Base-by-base conservation (phyloP, 2,888 invertebrate genomes). In the Myopa tessellatipennis region DNA sequence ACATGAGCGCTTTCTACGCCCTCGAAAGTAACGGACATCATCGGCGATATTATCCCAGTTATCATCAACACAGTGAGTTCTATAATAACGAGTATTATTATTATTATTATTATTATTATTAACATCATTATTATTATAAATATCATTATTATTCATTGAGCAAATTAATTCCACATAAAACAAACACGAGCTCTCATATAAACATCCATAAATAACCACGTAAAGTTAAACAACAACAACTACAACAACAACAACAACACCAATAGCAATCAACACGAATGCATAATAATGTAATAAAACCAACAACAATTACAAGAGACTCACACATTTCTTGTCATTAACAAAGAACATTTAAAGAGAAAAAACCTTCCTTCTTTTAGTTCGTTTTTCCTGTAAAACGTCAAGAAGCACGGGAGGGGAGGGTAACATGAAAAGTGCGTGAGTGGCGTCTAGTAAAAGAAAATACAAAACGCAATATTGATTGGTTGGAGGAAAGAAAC, bases 1-100 rank as follows among this genome's bases (percentile, higher is more conserved):
- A 90, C 80, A 90, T 90, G 90, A 89, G 90, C 76, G 90, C 90
- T 55, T 90, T 90, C 84, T 90, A 90, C 84, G 89, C 90, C 68
- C 82, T 90, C 50, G 90, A 90, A 83, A 89, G 88, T 83, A 87
- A 88, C 81, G 87, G 89, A 79, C 90, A 90, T 84, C 89, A 90
- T 81, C 85, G 90, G 81, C 84, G 90, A 83, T 89, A 89, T 83
- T 90, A 90, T 85, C 88, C 89, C 82, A 88, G 90, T 83, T 90
- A 90, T 85, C 89, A 89, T 84, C 87, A 87, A 82, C 87, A 87
- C 86, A 87, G 90, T 90, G 83, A 89, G 89, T 88, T 68, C 4
- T 18, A 26, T 60, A 6, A n/a, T n/a, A 2, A 7, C 16, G 60
- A 63, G 58, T 16, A 58, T 58, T 16, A 58, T 10, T 16, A 18